phyloP scores from a whole-genome alignment of 2,888 invertebrate species.

The Arctia plantaginis region DNA sequence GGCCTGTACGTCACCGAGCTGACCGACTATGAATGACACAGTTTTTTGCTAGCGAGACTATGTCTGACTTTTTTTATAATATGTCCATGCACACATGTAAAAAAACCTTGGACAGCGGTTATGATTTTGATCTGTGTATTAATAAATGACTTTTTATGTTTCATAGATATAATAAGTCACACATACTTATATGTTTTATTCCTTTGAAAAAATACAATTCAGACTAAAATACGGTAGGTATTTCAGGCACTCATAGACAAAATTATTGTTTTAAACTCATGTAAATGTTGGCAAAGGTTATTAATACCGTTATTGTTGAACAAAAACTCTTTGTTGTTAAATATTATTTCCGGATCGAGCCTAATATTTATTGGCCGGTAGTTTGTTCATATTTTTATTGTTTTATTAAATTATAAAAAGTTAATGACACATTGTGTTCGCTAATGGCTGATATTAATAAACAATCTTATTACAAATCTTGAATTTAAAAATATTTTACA shows the following conservation, averaged over 20 bases:
- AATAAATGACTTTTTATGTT: constrained; percentile 11
- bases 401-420: constrained; percentile 12
- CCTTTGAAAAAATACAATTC: constrained; percentile 8
- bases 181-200: constrained; percentile 10
- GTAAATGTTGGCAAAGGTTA: constrained; percentile 32
- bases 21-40: no score
- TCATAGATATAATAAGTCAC: constrained; percentile 10
- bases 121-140: not conserved
- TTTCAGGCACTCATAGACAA: constrained; percentile 15
- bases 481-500: not conserved
- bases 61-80: no score
- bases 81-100: no score
- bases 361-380: constrained; percentile 37
- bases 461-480: not conserved
- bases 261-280: constrained; percentile 22
- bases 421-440: not conserved
- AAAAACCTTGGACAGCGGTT: not conserved
- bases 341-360: constrained; percentile 41
- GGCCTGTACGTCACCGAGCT: no score
- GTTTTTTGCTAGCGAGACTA: no score
- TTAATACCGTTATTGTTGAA: constrained; percentile 29
- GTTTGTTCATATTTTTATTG: constrained; percentile 28
- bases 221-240: not conserved
- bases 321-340: constrained; percentile 37
- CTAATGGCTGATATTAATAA: not conserved